Evolutionary conservation across 2,888 invertebrate species (phyloP), one percentile per base, ranked within the genome.

Genomic region (Pyrocoelia pectoralis): DNA sequence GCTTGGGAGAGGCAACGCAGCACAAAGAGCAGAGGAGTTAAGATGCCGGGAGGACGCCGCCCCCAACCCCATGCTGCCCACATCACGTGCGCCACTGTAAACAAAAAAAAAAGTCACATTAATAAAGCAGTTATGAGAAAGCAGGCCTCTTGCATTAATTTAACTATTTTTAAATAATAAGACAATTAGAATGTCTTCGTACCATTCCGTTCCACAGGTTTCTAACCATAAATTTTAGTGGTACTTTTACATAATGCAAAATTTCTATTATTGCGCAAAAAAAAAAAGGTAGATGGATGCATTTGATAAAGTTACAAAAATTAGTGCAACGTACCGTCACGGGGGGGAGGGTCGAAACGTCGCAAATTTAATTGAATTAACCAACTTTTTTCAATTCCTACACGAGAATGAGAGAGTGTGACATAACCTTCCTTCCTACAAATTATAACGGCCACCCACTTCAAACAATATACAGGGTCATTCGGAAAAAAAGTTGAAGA

Each of bases 21-120:
- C 72, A 77, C 76, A 73, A 76, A 74, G 75, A 79, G 76, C 73
- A 76, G 74, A 70, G 76, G 77, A 76, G 75, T 73, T 74, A 75
- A 76, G 75, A 75, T 68, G 72, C 74, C 73, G 72, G 76, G 74
- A 73, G 76, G 74, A 67, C 71, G 73, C 73, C 73, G 72, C 74
- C 75, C 75, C 74, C 74, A 74, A 72, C 79, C 77, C 80, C 78
- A 77, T 76, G 77, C 75, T 73, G 77, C 76, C 77, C 77, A 77
- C 82, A 81, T 81, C 79, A 81, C 80, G 81, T 82, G 79, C 79
- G 85, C 84, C 82, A 87, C 84, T 81, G 80, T 61, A 81, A 81
- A 70, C 74, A 72, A 77, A 67, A 64, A 67, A 49, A 48, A 48
- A 52, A 63, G 24, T 59, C 51, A 59, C 29, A 51, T 29, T 57